Evolutionary conservation across 2,113 vertebrate species (phyloP).

Genomic region (Dolichallabes microphthalmus): DNA sequence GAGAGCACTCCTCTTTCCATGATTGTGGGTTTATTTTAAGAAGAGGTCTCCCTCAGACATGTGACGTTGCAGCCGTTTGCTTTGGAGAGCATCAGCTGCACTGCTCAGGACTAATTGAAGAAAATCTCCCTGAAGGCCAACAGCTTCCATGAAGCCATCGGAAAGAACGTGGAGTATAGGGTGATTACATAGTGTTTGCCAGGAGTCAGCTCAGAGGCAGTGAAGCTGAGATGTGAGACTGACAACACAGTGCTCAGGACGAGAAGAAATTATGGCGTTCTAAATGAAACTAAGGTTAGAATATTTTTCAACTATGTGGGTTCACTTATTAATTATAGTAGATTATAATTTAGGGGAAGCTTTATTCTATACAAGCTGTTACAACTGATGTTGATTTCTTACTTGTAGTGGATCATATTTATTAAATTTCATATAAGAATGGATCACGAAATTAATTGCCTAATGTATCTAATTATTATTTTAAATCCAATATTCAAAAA

Average conservation of each 20-base stretch:
- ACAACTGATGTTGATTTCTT: not conserved
- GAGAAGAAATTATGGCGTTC: constrained; percentile 11
- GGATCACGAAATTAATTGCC: not conserved
- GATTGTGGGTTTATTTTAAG: constrained; percentile 33
- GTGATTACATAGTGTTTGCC: constrained; percentile 19
- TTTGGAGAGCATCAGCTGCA: constrained; percentile 51
- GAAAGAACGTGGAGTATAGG: constrained; percentile 22
- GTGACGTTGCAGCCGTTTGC: not conserved
- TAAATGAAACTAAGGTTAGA: not conserved
- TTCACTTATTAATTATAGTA: not conserved
- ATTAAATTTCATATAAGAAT: not conserved
- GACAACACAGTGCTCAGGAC: not conserved
- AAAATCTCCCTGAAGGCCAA: constrained; percentile 49
- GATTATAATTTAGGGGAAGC: not conserved
- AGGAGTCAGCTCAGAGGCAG: constrained; percentile 22
- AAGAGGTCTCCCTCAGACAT: constrained; percentile 1
- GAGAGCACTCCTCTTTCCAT: constrained; percentile 15
- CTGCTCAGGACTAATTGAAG: constrained; percentile 54
- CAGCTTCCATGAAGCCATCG: constrained; percentile 43
- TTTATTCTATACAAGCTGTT: not conserved
- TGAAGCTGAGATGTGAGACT: constrained; percentile 20
- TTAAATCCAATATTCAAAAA: too few relatives aligned
- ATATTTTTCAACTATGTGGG: not conserved
- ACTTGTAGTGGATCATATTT: not conserved
- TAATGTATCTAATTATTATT: not conserved